Evolutionary conservation across 2,797 vertebrate species (phyloP), one percentile per base, ranked within the genome.

Genomic region (Phyllotis vaccarum): DNA sequence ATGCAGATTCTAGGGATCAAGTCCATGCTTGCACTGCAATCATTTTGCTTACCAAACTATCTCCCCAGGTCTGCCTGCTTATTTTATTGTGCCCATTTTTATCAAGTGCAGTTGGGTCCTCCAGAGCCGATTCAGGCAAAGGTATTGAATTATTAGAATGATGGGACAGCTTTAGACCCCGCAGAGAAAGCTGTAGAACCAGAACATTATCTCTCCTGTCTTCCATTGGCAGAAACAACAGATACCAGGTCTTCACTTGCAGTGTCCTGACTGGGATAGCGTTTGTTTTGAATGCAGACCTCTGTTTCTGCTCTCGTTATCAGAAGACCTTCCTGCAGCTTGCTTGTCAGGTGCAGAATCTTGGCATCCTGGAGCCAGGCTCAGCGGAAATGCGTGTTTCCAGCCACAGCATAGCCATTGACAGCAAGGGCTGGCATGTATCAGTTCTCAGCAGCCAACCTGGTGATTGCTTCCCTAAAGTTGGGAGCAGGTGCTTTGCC

Each of bases 361-460:
- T 96, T 97, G 97, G 97, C 97, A 97, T 96, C 91, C 81, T n/a
- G 74, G 82, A 93, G 93, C 46, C 89, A 72, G 56, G 78, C 97
- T 96, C 97, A 95, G 96, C 14, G 81, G 97, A 95, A 97, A 72
- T 43, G 7, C 90, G 0, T 97, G 97, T 97, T 97, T 90, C 93
- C 68, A 40, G 90, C 92, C 87, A 90, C 1, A 1, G 88, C 62
- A 2, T 94, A 86, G 86, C 96, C 94, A 90, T 96, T 89, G 97
- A 97, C 93, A 95, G 95, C 91, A 90, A 96, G 82, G 89, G 76
- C 85, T 98, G 97, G 96, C 96, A 90, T 97, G 97, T 97, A 87
- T 72, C 93, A 16, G 54, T 46, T 95, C 85, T 93, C 86, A 0
- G 78, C 2, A 6, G 93, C 97, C 96, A 97, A 95, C 97, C 94